Conservation (phyloP, 2,888 invertebrate genomes). For the Azorinus chamasolen region DNA sequence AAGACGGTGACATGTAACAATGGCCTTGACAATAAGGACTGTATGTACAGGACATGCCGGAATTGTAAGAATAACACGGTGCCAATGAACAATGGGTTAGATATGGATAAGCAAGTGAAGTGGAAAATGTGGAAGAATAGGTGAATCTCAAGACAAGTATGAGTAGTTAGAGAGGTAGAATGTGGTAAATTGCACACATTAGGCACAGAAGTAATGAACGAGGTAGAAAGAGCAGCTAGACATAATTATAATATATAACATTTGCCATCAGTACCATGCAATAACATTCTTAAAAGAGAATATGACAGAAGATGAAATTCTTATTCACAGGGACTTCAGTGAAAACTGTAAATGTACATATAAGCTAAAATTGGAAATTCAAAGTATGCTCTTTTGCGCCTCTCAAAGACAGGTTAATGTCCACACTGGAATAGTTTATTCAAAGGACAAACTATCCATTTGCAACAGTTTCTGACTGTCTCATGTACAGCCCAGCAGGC, state of each 20-base stretch:
- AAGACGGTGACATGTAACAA: not conserved
- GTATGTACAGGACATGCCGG: not conserved
- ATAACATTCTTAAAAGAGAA: not conserved
- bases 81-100: not conserved
- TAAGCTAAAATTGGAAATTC: slow-evolving; percentile 46
- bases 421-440: slow-evolving; percentile 53
- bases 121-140: not conserved
- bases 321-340: not conserved
- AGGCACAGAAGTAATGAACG: not conserved
- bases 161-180: slow-evolving; percentile 1
- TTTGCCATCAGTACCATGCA: not conserved
- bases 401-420: slow-evolving; percentile 50
- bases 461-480: slow-evolving; percentile 80
- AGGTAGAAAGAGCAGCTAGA: not conserved
- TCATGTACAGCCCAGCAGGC: slow-evolving; percentile 82
- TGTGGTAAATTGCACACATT: not conserved
- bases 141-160: not conserved
- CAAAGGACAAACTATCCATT: slow-evolving; percentile 38
- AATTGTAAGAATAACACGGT: not conserved
- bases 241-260: not conserved
- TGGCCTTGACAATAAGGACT: not conserved
- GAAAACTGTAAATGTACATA: not conserved
- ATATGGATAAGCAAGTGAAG: not conserved
- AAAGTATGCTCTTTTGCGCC: slow-evolving; percentile 57
- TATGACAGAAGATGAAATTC: not conserved